Evolutionary conservation across 2,113 vertebrate species (phyloP).

Genomic region (Austrofundulus limnaeus): DNA sequence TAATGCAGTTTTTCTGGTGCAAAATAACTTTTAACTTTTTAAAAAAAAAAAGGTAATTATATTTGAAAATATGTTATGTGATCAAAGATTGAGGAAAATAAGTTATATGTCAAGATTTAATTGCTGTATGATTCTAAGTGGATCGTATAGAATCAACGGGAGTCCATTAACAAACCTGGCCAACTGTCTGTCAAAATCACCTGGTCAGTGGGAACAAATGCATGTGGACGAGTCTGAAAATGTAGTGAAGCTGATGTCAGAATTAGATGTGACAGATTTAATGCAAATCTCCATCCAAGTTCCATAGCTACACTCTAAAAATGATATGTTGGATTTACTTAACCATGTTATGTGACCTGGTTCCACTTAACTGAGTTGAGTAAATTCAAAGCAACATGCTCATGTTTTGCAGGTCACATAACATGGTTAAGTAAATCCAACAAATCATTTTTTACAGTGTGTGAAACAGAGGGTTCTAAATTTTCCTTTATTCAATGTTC

Average conservation of each 20-base stretch:
- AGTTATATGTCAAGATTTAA: background rate
- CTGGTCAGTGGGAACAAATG: slow-evolving; percentile 8
- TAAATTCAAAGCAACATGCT: too few relatives aligned
- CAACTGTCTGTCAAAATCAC: slow-evolving; percentile 9
- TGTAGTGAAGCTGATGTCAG: background rate
- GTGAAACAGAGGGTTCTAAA: too few relatives aligned
- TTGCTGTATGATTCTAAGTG: background rate
- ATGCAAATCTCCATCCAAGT: background rate
- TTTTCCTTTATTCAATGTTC: background rate
- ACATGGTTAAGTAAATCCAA: too few relatives aligned
- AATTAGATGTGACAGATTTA: slow-evolving; percentile 2
- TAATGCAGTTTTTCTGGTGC: background rate
- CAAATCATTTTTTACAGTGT: too few relatives aligned
- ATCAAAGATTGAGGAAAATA: background rate
- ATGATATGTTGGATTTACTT: too few relatives aligned
- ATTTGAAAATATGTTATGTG: too few relatives aligned
- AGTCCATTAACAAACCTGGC: background rate
- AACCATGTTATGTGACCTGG: too few relatives aligned
- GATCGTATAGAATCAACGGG: background rate
- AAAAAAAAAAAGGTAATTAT: too few relatives aligned
- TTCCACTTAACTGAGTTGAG: too few relatives aligned
- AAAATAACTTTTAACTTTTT: too few relatives aligned
- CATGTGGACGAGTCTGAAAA: slow-evolving; percentile 3
- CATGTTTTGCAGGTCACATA: too few relatives aligned
- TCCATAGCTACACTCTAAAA: too few relatives aligned